Evolutionary conservation across 2,888 invertebrate species (phyloP), one percentile per base, ranked within the genome.

Genomic region (Mactromeris polynyma): DNA sequence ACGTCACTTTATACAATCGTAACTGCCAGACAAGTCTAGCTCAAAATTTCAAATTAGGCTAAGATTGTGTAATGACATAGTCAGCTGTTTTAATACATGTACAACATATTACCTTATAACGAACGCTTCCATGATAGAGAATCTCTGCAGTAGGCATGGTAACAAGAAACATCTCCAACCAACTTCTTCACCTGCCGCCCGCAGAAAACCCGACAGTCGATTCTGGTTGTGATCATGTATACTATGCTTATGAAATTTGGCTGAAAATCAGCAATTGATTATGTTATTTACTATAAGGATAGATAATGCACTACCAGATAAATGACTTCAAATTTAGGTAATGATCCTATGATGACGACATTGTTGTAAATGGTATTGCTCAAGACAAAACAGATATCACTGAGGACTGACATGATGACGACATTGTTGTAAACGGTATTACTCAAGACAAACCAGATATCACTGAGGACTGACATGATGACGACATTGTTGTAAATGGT

Each of bases 91-190:
- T 46, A 17, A 46, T 17, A 9, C 17, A 46, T 9, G 6, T 1
- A 46, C 14, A 17, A 80, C 36, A 33, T 9, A n/a, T 80, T 90
- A 94, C 95, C 94, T 93, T 33, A 95, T 88, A 14, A 90, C 26
- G 0, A 95, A 83, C 2, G 95, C 94, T 7, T 80, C 36, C 3
- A 83, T 17, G 11, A 92, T 91, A 7, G 89, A 80, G 78, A 88
- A 94, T 4, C 85, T 42, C 21, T 89, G 77, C 86, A 95, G 88
- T 9, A 95, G 90, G 82, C 93, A 93, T 0, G 95, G 95, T 36
- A 95, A 86, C 38, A 95, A 88, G 83, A 88, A 95, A 82, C 94
- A 94, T 80, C 95, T 81, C 95, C 95, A 95, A 4, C 95, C 95
- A 3, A 95, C 85, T 88, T 95, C 95, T 84, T 95, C 95, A 17